These are phyloP conservation scores for Mactromeris polynyma DNA, from an alignment of 2,888 invertebrate species.

Conservation along the genomic window DNA sequence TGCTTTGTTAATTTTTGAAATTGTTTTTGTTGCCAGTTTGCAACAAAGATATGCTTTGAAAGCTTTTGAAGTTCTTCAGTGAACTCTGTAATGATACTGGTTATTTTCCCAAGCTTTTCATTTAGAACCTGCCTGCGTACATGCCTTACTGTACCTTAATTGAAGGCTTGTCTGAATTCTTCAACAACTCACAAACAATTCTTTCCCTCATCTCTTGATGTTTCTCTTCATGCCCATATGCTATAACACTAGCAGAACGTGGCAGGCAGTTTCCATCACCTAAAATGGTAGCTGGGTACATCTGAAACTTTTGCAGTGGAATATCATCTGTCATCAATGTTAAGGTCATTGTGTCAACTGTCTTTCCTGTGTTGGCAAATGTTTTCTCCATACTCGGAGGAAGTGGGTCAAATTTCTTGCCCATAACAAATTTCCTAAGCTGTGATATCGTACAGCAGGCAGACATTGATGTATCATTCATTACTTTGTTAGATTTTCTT, in stretches of 20 bases:
- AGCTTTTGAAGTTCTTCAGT: no score
- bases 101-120: no score
- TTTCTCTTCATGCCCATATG: constrained; percentile 32
- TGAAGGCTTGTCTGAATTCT: no score
- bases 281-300: constrained; percentile 29
- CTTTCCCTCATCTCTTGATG: constrained; percentile 35
- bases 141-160: no score
- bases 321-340: constrained; percentile 28
- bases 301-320: constrained; percentile 1
- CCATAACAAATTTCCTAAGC: no score
- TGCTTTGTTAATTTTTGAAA: background rate
- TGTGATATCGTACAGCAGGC: no score
- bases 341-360: constrained; percentile 29
- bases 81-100: no score
- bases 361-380: constrained; percentile 34
- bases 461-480: no score
- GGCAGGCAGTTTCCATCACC: constrained; percentile 46
- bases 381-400: no score
- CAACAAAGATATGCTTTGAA: constrained; percentile 35
- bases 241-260: constrained; percentile 34
- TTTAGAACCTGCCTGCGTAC: no score
- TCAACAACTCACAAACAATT: constrained; percentile 19
- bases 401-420: no score
- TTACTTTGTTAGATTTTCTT: no score
- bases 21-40: constrained; percentile 35